These are phyloP conservation scores for Amyelois transitella DNA, from an alignment of 1,140 invertebrate species.

Conservation along the genomic window DNA sequence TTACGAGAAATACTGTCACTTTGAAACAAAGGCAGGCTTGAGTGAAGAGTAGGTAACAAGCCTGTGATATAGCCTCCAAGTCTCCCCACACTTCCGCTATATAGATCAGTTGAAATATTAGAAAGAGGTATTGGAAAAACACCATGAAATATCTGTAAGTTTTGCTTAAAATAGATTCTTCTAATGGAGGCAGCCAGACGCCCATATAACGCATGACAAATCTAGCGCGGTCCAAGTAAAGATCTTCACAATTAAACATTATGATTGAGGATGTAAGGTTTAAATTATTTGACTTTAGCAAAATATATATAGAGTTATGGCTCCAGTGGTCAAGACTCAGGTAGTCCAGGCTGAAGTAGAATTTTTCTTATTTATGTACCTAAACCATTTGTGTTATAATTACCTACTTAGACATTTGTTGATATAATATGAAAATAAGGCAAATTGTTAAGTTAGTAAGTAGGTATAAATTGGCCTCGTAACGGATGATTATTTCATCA, in stretches of 20 bases:
- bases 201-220: conserved; percentile 56
- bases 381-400: too few species aligned
- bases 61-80: conserved; percentile 50
- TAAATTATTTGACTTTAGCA: too few species aligned
- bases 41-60: conserved; percentile 55
- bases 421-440: background rate
- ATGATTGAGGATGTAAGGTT: background rate
- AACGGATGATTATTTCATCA: background rate
- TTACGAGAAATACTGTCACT: conserved; percentile 49
- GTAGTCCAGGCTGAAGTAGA: too few species aligned
- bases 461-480: background rate
- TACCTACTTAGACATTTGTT: background rate
- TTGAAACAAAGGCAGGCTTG: conserved; percentile 63
- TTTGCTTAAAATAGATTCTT: conserved; percentile 30
- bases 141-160: conserved; percentile 51
- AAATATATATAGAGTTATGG: too few species aligned
- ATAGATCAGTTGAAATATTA: conserved; percentile 55
- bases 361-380: too few species aligned
- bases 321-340: too few species aligned
- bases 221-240: conserved; percentile 53
- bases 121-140: conserved; percentile 50
- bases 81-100: conserved; percentile 57
- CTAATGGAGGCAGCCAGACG: conserved; percentile 43
- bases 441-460: background rate
- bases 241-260: conserved; percentile 31